Evolutionary conservation across 2,113 vertebrate genomes (phyloP), one percentile per base, ranked within the genome.

Genomic region (Oceanites oceanicus): DNA sequence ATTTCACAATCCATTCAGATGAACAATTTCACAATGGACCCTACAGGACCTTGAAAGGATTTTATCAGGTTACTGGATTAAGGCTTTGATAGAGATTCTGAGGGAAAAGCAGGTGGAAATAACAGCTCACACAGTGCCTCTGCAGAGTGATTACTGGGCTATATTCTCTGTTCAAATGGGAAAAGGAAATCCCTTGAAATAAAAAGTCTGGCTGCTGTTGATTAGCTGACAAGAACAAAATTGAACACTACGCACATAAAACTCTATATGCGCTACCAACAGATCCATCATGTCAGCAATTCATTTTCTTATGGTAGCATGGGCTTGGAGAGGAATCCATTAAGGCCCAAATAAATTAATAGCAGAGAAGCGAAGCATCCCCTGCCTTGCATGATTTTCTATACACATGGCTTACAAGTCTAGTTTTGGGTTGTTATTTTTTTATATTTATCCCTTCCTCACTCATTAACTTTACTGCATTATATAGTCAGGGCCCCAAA

Each of bases 181-280:
- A 97, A 97, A 95, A 96, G 95, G 94, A 97, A 97, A 96, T 96
- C 94, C 85, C 93, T 95, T 94, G 90, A 96, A 97, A 96, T 94
- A 97, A 96, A 96, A 96, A 97, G 85, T 91, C 95, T 97, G 94
- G n/a, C 71, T 96, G 87, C 80, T 95, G 84, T 84, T 97, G 96
- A 96, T 97, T 96, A 97, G 89, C 87, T 96, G 95, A 95, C 94
- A 95, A 96, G 91, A 92, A 93, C 49, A 25, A 97, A 96, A 97
- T 96, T 96, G 91, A 97, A 93, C 74, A 91, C 84, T 79, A 66
- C 5, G 21, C 3, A 22, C 74, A 79, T 96, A 96, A 96, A 91
- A 95, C 89, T 93, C 63, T 96, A 11, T 73, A 82, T 88, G 62
- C 6, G 8, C 66, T 95, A 97, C 84, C 71, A 92, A 85, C 84